These are phyloP conservation scores for Apocheima hispidaria DNA, from an alignment of 2,888 invertebrate genomes.

Conservation along the genomic window DNA sequence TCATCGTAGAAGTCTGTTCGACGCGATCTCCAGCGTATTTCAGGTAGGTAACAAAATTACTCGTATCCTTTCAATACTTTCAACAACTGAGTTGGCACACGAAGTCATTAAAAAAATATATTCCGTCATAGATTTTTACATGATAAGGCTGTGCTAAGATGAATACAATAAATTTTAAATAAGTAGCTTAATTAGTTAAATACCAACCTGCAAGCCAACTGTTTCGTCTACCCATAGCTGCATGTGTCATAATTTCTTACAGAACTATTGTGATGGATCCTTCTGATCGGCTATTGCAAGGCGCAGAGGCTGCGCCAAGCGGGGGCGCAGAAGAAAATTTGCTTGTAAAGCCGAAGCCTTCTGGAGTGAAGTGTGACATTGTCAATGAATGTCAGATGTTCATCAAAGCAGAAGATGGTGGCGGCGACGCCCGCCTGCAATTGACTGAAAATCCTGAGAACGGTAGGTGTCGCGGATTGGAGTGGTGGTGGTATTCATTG, in stretches of 20 bases:
- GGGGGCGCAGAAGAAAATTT: conserved; percentile 57
- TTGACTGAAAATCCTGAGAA: conserved; percentile 53
- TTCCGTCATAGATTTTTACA: no score
- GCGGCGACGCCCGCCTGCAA: conserved; percentile 71
- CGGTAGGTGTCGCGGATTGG: conserved; percentile 53
- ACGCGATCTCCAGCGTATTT: neutral
- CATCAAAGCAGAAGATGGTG: conserved; percentile 76
- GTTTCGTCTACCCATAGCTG: no score
- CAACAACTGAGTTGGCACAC: conserved; percentile 49
- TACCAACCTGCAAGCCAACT: no score
- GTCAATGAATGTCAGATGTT: conserved; percentile 79
- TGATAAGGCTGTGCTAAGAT: no score
- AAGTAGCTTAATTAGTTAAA: no score
- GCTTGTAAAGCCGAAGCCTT: conserved; percentile 55
- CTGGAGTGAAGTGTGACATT: conserved; percentile 69
- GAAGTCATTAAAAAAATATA: no score
- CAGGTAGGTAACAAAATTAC: conserved; percentile 29
- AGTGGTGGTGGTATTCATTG: no score
- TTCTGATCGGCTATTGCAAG: conserved; percentile 60
- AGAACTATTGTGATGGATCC: conserved; percentile 63
- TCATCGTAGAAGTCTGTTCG: neutral
- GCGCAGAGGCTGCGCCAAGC: conserved; percentile 49
- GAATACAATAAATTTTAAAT: no score
- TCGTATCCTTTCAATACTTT: conserved; percentile 23
- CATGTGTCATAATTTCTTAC: neutral